A percentile compares a stretch with the other conserved stretches of the same genome.
Evolutionary conservation across 1,140 invertebrate species (phyloP).

Genomic region (Pseudomyrmex cubaensis): DNA sequence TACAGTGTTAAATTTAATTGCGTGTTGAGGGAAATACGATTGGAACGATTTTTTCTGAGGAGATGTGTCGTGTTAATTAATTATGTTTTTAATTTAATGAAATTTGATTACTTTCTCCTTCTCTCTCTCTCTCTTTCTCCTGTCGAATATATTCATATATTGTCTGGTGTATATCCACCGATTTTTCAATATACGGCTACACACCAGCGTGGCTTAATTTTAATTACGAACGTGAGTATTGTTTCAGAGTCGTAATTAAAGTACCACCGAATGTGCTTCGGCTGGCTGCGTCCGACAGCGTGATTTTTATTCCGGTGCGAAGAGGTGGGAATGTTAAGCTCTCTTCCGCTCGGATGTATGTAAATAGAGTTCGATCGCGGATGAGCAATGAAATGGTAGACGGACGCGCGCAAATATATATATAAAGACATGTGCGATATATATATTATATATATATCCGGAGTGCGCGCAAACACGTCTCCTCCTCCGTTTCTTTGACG

Average conservation of each 20-base stretch:
- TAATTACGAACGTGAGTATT: slow-evolving; percentile 36
- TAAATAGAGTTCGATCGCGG: slow-evolving; percentile 43
- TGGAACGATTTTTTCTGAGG: background rate
- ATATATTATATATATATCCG: slow-evolving; percentile 18
- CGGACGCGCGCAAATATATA: slow-evolving; percentile 56
- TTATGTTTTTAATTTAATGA: background rate
- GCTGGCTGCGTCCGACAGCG: background rate
- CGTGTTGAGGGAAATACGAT: background rate
- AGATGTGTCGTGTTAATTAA: background rate
- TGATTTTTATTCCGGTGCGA: slow-evolving; percentile 12
- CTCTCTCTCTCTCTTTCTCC: too few relatives aligned
- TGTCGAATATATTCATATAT: background rate
- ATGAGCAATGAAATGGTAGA: slow-evolving; percentile 62
- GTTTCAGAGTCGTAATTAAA: slow-evolving; percentile 50
- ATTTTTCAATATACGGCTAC: background rate
- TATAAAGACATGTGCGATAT: slow-evolving; percentile 27
- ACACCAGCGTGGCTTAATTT: slow-evolving; percentile 28
- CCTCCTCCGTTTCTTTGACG: slow-evolving; percentile 38
- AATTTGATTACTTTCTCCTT: background rate
- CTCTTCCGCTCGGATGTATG: background rate
- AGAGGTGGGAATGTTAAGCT: slow-evolving; percentile 26
- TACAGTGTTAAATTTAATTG: background rate
- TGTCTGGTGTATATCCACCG: background rate
- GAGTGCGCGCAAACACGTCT: slow-evolving; percentile 60
- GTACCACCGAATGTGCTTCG: slow-evolving; percentile 10